phyloP scores from a whole-genome alignment of 2,113 vertebrate species.

The cattle (Bos taurus) region ARS-UCD2.0 NC_037349.1:32978501-32979000 shows the following conservation, averaged over 20 bases:
- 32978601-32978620: not conserved
- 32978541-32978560: not conserved
- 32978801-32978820: not conserved
- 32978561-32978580: not conserved
- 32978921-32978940: not conserved
- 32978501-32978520: not conserved
- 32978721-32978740: not conserved
- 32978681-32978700: not conserved
- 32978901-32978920: not conserved
- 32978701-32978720: not conserved
- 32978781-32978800: not conserved
- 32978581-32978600: not conserved
- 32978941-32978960: not conserved
- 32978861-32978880: not conserved
- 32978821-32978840: not conserved
- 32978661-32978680: not conserved
- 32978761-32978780: not conserved
- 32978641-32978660: not conserved
- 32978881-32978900: not conserved
- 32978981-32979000: not conserved
- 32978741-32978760: not conserved
- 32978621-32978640: not conserved
- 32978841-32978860: not conserved
- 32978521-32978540: not conserved
- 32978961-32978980: not conserved